Percentiles rank a stretch among this genome's conserved stretches.
These are phyloP conservation scores for Ictidomys tridecemlineatus DNA, from an alignment of 2,113 vertebrate species.

Conservation along the genomic window DNA sequence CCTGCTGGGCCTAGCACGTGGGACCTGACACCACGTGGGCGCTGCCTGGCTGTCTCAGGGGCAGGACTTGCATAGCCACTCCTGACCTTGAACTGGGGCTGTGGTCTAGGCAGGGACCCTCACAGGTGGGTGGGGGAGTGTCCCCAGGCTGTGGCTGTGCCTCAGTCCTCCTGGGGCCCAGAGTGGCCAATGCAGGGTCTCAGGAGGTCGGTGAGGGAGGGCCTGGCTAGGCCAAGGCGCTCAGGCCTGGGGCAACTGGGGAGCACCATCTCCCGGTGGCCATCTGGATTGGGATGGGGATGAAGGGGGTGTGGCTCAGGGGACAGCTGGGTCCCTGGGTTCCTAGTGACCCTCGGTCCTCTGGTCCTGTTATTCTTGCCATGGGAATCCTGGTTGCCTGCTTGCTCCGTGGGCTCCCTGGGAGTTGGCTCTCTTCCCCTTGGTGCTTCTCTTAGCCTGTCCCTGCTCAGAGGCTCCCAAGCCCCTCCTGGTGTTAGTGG, in stretches of 20 bases:
- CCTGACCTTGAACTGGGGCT: not conserved
- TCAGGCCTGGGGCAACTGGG: fast-evolving
- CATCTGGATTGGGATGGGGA: not conserved
- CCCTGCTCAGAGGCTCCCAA: fast-evolving
- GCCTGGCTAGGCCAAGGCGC: no score
- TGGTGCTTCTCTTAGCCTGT: no score
- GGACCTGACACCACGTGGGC: constrained; percentile 90
- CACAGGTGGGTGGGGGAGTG: fast-evolving
- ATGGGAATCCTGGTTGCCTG: fast-evolving
- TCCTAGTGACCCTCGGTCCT: not conserved
- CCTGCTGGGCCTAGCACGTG: constrained; percentile 89
- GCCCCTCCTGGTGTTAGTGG: not conserved
- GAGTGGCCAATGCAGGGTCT: no score
- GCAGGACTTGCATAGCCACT: not conserved
- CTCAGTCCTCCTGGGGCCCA: not conserved
- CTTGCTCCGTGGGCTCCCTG: not conserved
- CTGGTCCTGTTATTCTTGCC: not conserved
- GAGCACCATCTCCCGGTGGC: fast-evolving
- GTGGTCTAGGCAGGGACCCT: fast-evolving
- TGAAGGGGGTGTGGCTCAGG: not conserved
- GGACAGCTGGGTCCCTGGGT: not conserved
- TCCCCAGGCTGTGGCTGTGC: no score
- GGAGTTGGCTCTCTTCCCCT: no score
- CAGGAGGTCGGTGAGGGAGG: no score
- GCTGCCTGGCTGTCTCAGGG: constrained; percentile 49